Conservation (phyloP, 2,888 invertebrate genomes). For the Schizaphis graminum region DNA sequence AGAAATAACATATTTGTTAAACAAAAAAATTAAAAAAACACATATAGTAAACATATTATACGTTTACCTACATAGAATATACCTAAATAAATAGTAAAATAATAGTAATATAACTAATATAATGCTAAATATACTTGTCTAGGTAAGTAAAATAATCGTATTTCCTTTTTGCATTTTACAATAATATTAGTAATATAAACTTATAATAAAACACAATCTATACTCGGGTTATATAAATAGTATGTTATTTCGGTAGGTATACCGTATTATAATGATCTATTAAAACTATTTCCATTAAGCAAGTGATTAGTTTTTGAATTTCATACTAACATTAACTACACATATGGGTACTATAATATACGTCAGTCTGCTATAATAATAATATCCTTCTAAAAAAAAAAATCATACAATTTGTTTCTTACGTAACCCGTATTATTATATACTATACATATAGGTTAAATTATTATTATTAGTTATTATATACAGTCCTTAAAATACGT, state of each 20-base stretch:
- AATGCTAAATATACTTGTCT: not conserved
- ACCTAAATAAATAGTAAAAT: not conserved
- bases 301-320: not conserved
- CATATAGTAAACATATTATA: no score
- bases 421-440: not conserved
- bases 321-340: not conserved
- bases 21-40: not conserved
- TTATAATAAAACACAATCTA: not conserved
- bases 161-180: not conserved
- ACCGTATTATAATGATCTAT: not conserved
- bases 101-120: no score
- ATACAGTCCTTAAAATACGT: not conserved
- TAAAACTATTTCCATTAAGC: not conserved
- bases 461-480: not conserved
- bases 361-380: not conserved
- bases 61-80: not conserved
- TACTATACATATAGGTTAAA: not conserved
- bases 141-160: not conserved
- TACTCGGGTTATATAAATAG: not conserved
- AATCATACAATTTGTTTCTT: not conserved
- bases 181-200: not conserved
- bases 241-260: not conserved
- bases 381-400: not conserved
- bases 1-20: not conserved
- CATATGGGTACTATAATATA: not conserved